Evolutionary conservation across 2,888 invertebrate species (phyloP), one percentile per base, ranked within the genome.

Genomic region (Megaustenia siamemsis): DNA sequence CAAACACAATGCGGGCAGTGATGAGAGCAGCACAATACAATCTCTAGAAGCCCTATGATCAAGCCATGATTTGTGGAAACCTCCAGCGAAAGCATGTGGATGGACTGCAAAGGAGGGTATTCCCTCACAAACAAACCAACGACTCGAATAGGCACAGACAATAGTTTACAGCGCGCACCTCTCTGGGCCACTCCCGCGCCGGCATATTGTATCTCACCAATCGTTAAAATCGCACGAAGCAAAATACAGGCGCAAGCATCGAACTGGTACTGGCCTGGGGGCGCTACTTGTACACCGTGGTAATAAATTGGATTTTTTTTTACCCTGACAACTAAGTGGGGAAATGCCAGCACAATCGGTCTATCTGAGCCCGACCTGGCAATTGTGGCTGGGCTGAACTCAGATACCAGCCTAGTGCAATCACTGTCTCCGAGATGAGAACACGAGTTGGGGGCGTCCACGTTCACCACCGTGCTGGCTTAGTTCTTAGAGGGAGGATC

Each of bases 181-280:
- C 38, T 6, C 69, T 10, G 32, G 32, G 63, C 32, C 32, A 63
- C 18, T 40, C 69, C 38, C 18, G n/a, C n/a, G 28, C 12, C 12
- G 71, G n/a, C 10, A 43, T 28, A 40, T n/a, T 43, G 71, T 43
- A 24, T 12, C 28, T 12, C n/a, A 21, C 71, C 43, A 71, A 71
- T 71, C 71, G 71, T 71, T 71, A 71, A 71, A 40, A n/a, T 71
- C 43, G 71, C n/a, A 71, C 71, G 43, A 15, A 71, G 71, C 43
- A 40, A 24, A 21, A 69, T 4, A 40, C 40, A 69, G 69, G 69
- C 69, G 8, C 24, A 24, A 43, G 43, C 71, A 71, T 43, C 45
- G 71, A 71, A 71, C 71, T 71, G 5, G 71, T 43, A 71, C 43
- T 6, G 15, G 43, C 71, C 43, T 40, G 43, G 43, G 45, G 38